Evolutionary conservation across 2,888 invertebrate genomes (phyloP).

Genomic region (Gryllus longicercus): DNA sequence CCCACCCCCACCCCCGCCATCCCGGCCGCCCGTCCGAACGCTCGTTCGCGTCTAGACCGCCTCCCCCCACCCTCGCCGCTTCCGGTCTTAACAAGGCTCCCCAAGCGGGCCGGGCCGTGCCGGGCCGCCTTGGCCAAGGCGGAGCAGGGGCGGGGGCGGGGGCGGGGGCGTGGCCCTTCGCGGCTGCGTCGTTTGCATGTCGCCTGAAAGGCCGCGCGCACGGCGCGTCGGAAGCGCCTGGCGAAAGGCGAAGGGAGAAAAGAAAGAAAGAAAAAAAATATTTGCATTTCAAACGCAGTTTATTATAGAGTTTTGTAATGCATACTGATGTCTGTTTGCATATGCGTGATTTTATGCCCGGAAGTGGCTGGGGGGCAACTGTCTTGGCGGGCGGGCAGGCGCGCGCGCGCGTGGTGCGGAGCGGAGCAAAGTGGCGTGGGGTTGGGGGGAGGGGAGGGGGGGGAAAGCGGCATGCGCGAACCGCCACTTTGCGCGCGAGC

Average conservation of each 20-base stretch:
- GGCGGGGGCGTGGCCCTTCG: too few relatives aligned
- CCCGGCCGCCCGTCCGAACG: too few relatives aligned
- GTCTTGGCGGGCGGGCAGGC: background rate
- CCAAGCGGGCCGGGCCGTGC: too few relatives aligned
- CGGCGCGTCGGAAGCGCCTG: too few relatives aligned
- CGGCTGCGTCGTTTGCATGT: too few relatives aligned
- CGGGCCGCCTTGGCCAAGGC: too few relatives aligned
- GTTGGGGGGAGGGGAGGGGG: background rate
- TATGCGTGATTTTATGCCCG: conserved; percentile 23
- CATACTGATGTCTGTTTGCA: conserved; percentile 34
- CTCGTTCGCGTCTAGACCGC: too few relatives aligned
- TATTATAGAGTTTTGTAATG: conserved; percentile 36
- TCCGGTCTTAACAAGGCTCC: too few relatives aligned
- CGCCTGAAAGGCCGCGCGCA: too few relatives aligned
- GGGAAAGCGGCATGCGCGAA: background rate
- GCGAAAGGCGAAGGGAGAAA: background rate
- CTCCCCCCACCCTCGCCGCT: too few relatives aligned
- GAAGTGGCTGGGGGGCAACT: background rate
- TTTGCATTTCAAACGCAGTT: conserved; percentile 37
- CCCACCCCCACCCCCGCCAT: too few relatives aligned
- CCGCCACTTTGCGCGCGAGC: background rate
- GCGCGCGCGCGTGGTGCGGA: background rate
- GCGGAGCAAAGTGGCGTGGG: background rate
- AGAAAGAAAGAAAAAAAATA: conserved; percentile 29
- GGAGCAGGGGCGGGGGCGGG: too few relatives aligned